Percentiles rank a stretch among this genome's conserved stretches.
Conservation (phyloP, 2,113 vertebrate species). For the Danio rerio region GRCz12tu NC_133194.1:29273501-29274000, state of each 20-base stretch:
- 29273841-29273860: neutral
- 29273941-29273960: slow-evolving; percentile 36
- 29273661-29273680: neutral
- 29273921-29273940: slow-evolving; percentile 48
- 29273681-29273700: neutral
- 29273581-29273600: slow-evolving; percentile 3
- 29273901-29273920: slow-evolving; percentile 32
- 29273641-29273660: neutral
- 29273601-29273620: slow-evolving; percentile 7
- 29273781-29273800: neutral
- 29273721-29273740: neutral
- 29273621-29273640: neutral
- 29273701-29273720: neutral
- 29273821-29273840: neutral
- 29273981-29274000: neutral
- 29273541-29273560: no score
- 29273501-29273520: neutral
- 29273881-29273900: slow-evolving; percentile 1
- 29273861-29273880: neutral
- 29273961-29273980: slow-evolving; percentile 11
- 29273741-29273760: neutral
- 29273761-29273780: neutral
- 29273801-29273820: neutral
- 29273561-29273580: neutral
- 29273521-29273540: neutral